Evolutionary conservation across 2,113 vertebrate species (phyloP), one percentile per base, ranked within the genome.

Genomic region (Eudyptes chrysolophus): DNA sequence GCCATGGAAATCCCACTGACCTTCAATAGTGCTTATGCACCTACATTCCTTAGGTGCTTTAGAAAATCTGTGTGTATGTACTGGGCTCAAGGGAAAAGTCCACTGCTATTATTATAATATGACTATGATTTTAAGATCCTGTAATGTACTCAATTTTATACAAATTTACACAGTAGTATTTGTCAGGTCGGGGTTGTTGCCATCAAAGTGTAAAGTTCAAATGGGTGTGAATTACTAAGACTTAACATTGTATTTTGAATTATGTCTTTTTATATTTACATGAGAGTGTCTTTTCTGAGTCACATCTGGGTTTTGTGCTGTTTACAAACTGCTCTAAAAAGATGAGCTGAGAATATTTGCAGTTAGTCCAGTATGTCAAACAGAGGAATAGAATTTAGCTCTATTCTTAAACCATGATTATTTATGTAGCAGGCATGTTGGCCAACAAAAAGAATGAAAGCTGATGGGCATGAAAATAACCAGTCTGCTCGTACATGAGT

Each of bases 261-360:
- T 58, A 90, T 42, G 5, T 19, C 21, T 70, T 54, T 78, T 70
- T 87, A n/a, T 95, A 89, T 90, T 93, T 92, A 89, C 48, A 65
- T 32, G 34, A 65, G 55, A 51, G 6, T 85, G 15, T 87, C 72
- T 44, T 84, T 54, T 27, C 71, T 55, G 75, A 76, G 82, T 49
- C 70, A 92, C 71, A 84, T 94, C 95, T 96, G 89, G 9, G 36
- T 94, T 93, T 48, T 52, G 71, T 66, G 93, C 55, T 95, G 92
- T 97, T 95, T 97, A 95, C 92, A 97, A 96, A 97, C 94, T 92
- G 61, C 82, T 97, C 69, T 87, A 87, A 93, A 98, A 98, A 93
- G 85, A 89, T 89, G 60, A 85, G 86, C 87, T 58, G 36, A 95
- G 96, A 94, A 76, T 95, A 96, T 72, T 89, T 48, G 12, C 93